These are phyloP conservation scores for Xiphophorus birchmanni DNA, from an alignment of 2,797 vertebrate genomes.

Conservation along the genomic window DNA sequence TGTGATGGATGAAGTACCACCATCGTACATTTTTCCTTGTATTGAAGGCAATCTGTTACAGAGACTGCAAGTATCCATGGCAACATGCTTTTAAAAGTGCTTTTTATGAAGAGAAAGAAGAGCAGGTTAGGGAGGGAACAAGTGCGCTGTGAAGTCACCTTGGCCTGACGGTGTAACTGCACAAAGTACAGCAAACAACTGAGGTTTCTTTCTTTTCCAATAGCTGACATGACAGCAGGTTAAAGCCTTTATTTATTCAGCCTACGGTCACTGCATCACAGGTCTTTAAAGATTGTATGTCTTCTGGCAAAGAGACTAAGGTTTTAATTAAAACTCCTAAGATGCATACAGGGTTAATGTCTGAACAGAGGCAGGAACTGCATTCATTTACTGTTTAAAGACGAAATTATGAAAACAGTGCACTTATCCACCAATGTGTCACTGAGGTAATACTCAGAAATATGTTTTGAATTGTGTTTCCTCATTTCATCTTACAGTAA, in stretches of 20 bases:
- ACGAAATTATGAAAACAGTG: neutral
- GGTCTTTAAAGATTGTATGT: neutral
- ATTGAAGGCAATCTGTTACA: constrained; percentile 71
- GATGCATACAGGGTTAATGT: neutral
- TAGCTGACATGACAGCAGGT: constrained; percentile 6
- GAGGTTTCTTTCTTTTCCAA: constrained; percentile 10
- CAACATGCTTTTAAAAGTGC: constrained; percentile 78
- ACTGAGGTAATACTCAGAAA: neutral
- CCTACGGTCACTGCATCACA: neutral
- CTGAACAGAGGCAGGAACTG: neutral
- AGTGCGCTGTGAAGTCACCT: constrained; percentile 59
- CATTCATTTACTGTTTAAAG: neutral
- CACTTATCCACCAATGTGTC: neutral
- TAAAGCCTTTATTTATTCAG: rapidly evolving
- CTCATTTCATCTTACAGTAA: neutral
- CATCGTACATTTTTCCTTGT: constrained; percentile 57
- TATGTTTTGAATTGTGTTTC: neutral
- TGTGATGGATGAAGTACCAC: constrained; percentile 53
- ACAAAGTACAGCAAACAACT: constrained; percentile 40
- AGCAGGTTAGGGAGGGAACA: constrained; percentile 54
- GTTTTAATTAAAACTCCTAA: constrained; percentile 4
- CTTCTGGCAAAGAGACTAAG: neutral
- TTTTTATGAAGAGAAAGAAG: constrained; percentile 62
- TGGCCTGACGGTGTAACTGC: constrained; percentile 46
- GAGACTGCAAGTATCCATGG: constrained; percentile 77